Percentiles rank a stretch among this genome's conserved stretches.
Conservation (phyloP, 1,140 invertebrate genomes). For the Subanguina moxae region DNA sequence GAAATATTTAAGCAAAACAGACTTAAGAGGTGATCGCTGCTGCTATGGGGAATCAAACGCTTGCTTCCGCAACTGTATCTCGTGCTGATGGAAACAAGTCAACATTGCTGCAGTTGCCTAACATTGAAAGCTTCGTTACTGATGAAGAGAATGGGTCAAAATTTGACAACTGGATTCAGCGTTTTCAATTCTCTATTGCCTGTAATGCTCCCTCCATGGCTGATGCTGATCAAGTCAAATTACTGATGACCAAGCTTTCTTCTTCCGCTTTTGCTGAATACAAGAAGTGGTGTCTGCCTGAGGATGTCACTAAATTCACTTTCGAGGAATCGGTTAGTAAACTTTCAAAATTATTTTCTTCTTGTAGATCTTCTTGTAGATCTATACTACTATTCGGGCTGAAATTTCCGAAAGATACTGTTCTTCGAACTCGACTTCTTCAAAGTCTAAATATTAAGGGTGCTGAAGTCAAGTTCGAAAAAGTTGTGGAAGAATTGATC, state of each 20-base stretch:
- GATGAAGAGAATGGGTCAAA: not conserved
- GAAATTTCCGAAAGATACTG: no score
- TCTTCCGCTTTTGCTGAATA: not conserved
- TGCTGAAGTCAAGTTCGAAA: not conserved
- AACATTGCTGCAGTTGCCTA: no score
- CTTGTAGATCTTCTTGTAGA: no score
- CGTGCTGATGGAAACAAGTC: no score
- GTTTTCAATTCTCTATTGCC: not conserved
- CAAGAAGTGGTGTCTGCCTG: not conserved
- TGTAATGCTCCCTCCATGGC: not conserved
- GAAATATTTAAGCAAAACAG: no score
- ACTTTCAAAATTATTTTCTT: not conserved
- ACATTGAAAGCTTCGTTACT: no score
- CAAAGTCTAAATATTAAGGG: not conserved
- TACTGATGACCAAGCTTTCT: not conserved
- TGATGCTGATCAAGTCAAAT: not conserved
- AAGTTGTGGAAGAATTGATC: no score
- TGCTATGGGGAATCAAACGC: no score
- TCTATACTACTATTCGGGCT: no score
- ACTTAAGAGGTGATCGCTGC: no score
- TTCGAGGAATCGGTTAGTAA: not conserved
- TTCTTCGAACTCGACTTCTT: not conserved
- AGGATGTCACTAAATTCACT: not conserved
- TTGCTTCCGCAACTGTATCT: no score
- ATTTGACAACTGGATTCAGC: not conserved